Conservation (phyloP, 2,888 invertebrate genomes). For the Isoperla grammatica region DNA sequence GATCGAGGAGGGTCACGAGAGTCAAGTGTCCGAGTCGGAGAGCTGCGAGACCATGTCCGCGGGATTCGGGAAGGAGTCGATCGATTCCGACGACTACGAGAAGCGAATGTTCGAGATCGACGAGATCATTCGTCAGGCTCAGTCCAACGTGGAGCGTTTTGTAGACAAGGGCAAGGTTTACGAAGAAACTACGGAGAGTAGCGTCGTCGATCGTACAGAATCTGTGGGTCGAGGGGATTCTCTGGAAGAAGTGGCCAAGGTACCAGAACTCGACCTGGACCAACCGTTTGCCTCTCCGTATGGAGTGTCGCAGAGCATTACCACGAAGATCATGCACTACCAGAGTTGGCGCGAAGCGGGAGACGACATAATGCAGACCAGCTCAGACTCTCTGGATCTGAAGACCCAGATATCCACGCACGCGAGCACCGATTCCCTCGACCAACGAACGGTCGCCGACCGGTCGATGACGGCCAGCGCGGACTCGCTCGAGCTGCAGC, state of each 20-base stretch:
- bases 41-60: slow-evolving; percentile 55
- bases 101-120: slow-evolving; percentile 63
- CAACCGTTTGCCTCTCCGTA: slow-evolving; percentile 36
- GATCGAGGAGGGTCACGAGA: slow-evolving; percentile 55
- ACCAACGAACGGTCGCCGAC: slow-evolving; percentile 48
- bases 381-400: slow-evolving; percentile 58
- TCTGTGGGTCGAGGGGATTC: slow-evolving; percentile 49
- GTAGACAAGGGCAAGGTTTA: slow-evolving; percentile 43
- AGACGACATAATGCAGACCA: slow-evolving; percentile 52
- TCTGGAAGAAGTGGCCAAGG: slow-evolving; percentile 48
- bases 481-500: slow-evolving; percentile 48
- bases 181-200: slow-evolving; percentile 40
- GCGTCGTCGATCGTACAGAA: slow-evolving; percentile 51
- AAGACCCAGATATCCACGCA: slow-evolving; percentile 45
- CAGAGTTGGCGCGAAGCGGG: slow-evolving; percentile 33
- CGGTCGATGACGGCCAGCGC: slow-evolving; percentile 38
- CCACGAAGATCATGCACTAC: slow-evolving; percentile 18
- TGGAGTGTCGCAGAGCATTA: background rate
- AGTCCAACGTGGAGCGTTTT: slow-evolving; percentile 59
- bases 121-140: slow-evolving; percentile 61
- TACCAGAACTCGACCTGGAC: slow-evolving; percentile 50
- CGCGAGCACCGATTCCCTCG: slow-evolving; percentile 63
- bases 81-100: slow-evolving; percentile 57
- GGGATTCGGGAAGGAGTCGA: slow-evolving; percentile 44
- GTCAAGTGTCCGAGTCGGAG: slow-evolving; percentile 50